Base-by-base conservation (phyloP, 2,113 vertebrate genomes). In the Zosterops hypoxanthus region DNA sequence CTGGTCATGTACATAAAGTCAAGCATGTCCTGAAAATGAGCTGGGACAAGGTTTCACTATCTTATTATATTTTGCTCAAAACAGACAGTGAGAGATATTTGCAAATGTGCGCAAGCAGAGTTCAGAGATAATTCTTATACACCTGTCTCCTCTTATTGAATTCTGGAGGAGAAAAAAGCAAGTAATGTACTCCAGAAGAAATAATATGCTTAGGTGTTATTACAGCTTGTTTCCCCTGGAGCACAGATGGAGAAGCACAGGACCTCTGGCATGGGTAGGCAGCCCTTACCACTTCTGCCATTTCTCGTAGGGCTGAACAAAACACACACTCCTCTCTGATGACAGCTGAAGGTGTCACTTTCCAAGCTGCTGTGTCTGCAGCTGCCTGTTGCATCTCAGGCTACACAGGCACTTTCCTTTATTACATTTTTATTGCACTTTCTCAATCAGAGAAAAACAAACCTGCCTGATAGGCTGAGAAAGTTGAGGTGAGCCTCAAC, bases 81-180 rank as follows among this genome's bases (percentile, higher is more conserved):
- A 61, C 29, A 86, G 50, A 76, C 5, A 77, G 22, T 9, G 19
- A 68, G 31, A 49, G 65, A 82, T 22, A 90, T 53, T 39, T 87
- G 29, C 11, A 86, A 82, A 85, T 41, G 44, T 64, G 18, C 33
- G 42, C 14, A 86, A 69, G 47, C 11, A 81, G 47, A 9, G 25
- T 66, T 64, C 52, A 29, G 23, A 59, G 44, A n/a, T 33, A 57
- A 50, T 55, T 91, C 77, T 44, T 77, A 63, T 24, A 52, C 66
- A 25, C 33, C 11, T 78, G 18, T 34, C 26, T 39, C 24, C 42
- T 28, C 24, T 55, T 28, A 50, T 17, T 68, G 47, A 89, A 50
- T 63, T 91, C 4, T 34, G 13, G 5, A 20, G 5, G 5, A 0
- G 1, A 17, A 44, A 20, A 47, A 5, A 4, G 1, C 16, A 60